Evolutionary conservation across 37 sponge, comb jelly and placozoan genomes (phyloP), one percentile per base, ranked within the genome.

Genomic region (Aphrocallistes beatrix): DNA sequence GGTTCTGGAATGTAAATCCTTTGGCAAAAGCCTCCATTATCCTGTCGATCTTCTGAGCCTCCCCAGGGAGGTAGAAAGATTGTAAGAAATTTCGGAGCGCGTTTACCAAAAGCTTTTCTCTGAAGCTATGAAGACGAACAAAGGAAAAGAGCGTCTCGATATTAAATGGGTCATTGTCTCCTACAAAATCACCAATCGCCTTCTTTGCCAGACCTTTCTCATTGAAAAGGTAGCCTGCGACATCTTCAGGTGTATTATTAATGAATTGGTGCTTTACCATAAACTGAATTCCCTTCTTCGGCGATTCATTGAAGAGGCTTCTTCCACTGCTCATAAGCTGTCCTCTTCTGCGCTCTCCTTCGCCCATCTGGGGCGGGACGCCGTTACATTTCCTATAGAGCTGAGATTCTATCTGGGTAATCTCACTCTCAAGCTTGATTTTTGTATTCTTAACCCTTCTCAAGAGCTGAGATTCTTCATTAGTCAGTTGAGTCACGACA

Each of bases 21-120:
- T 87, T 86, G 37, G 96, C 99, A 88, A 98, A 98, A 34, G 87
- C 88, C 83, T 95, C 96, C 99, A 98, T 98, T 90, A 98, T 95
- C 25, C 94, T 51, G 40, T 98, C 96, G 83, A 98, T 93, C 90
- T 93, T 93, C 50, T 93, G 93, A 0, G 96, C 95, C 38, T 95
- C 96, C 17, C 94, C 96, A 37, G 96, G 96, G 23, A 98, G 89
- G 25, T 89, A 89, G 84, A 98, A 93, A 37, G 89, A 91, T 10
- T 86, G 86, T 49, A 96, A 87, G 50, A 96, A 96, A 6, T 42
- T 85, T 48, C 94, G 87, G 84, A 98, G 85, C 0, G 99, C 94
- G 0, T 83, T 88, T 47, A 98, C 99, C 30, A 98, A 85, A 45
- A 87, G 85, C 87, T 93, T 83, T n/a, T 86, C 91, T 38, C 83